Conservation (phyloP, 1,140 invertebrate species). For the Diabrotica undecimpunctata region DNA sequence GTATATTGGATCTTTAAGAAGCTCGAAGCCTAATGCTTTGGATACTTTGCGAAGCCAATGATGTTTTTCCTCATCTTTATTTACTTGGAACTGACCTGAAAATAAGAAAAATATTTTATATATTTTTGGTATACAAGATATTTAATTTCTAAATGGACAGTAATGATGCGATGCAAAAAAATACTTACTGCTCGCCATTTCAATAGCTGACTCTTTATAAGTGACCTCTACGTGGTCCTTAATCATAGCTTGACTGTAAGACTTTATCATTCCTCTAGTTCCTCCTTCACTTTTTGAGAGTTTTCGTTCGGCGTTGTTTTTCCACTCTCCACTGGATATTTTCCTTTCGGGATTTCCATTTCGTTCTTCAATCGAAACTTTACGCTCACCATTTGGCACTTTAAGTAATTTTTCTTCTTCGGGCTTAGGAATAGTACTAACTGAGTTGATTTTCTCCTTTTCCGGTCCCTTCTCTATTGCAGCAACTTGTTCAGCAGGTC, state of each 20-base stretch:
- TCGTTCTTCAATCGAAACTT: neutral
- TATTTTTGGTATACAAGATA: too few species aligned
- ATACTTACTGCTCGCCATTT: slow-evolving; percentile 16
- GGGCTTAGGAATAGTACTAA: neutral
- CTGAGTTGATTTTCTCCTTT: neutral
- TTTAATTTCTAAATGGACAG: neutral
- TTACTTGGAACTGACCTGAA: slow-evolving; percentile 8
- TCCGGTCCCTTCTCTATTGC: neutral
- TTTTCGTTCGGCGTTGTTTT: neutral
- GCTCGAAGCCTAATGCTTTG: slow-evolving; percentile 56
- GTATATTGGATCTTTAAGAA: slow-evolving; percentile 58
- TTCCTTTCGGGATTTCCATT: neutral
- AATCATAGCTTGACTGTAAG: slow-evolving; percentile 1
- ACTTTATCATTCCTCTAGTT: neutral
- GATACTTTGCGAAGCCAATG: slow-evolving; percentile 45
- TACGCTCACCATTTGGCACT: neutral
- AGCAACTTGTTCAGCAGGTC: neutral
- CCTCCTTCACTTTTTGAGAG: neutral
- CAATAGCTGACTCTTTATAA: slow-evolving; percentile 16
- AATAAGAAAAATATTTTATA: too few species aligned
- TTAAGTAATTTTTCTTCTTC: slow-evolving; percentile 10
- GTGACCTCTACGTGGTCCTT: slow-evolving; percentile 5
- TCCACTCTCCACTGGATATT: neutral
- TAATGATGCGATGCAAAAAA: neutral
- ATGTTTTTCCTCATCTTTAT: slow-evolving; percentile 16